These are phyloP conservation scores for Calidris pygmaea DNA, from an alignment of 2,113 vertebrate species.

Conservation along the genomic window DNA sequence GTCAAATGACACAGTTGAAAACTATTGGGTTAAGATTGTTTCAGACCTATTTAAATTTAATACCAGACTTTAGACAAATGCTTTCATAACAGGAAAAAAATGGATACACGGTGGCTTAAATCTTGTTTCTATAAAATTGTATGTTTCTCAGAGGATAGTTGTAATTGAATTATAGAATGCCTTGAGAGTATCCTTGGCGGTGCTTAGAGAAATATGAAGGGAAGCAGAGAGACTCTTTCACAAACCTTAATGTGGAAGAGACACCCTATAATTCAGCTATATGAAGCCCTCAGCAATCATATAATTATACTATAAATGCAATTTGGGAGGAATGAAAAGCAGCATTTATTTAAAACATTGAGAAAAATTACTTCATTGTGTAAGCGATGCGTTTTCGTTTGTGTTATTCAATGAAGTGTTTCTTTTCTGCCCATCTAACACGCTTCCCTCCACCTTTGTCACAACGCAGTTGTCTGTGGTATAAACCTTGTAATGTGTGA, in stretches of 20 bases:
- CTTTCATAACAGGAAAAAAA: constrained; percentile 71
- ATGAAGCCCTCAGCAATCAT: constrained; percentile 72
- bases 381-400: neutral
- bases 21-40: constrained; percentile 49
- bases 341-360: constrained; percentile 69
- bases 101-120: constrained; percentile 70
- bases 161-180: constrained; percentile 78
- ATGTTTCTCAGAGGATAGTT: constrained; percentile 75
- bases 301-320: constrained; percentile 72
- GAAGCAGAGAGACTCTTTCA: constrained; percentile 61
- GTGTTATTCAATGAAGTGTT: constrained; percentile 26
- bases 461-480: neutral
- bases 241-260: constrained; percentile 59
- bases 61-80: constrained; percentile 67
- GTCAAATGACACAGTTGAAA: constrained; percentile 27
- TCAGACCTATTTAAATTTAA: constrained; percentile 69
- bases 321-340: constrained; percentile 67
- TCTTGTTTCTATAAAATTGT: constrained; percentile 75
- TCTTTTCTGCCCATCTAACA: constrained; percentile 5
- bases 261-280: constrained; percentile 76
- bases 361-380: constrained; percentile 40
- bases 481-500: neutral
- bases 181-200: constrained; percentile 72
- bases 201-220: constrained; percentile 70
- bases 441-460: neutral